phyloP scores from a whole-genome alignment of 2,797 vertebrate species.

The Poecilia picta region DNA sequence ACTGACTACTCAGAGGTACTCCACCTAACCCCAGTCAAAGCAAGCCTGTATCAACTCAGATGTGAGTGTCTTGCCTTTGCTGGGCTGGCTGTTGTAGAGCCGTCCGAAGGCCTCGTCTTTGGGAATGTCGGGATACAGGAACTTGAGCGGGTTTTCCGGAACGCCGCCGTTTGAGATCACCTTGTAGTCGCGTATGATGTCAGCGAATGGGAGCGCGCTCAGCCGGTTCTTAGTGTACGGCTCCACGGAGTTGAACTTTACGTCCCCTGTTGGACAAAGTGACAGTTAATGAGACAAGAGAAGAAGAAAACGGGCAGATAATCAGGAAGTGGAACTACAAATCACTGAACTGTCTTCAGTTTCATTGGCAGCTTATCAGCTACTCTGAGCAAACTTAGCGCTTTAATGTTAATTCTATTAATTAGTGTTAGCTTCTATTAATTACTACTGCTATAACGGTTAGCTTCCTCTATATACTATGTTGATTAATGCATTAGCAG shows the following conservation, averaged over 20 bases:
- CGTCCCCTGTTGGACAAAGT: slow-evolving; percentile 81
- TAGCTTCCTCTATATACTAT: too few relatives aligned
- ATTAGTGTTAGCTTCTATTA: too few relatives aligned
- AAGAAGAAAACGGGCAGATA: not conserved
- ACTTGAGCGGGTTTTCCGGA: slow-evolving; percentile 94
- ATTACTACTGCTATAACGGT: too few relatives aligned
- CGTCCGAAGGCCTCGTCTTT: slow-evolving; percentile 96
- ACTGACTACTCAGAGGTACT: not conserved
- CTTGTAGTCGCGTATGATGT: slow-evolving; percentile 96
- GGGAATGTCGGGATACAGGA: slow-evolving; percentile 93
- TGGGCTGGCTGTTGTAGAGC: slow-evolving; percentile 94
- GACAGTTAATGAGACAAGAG: not conserved
- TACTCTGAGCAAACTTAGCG: not conserved
- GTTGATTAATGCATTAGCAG: too few relatives aligned
- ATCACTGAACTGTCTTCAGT: not conserved
- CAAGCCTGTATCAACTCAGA: not conserved
- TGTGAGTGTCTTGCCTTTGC: slow-evolving; percentile 81
- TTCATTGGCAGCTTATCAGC: not conserved
- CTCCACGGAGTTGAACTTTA: slow-evolving; percentile 94
- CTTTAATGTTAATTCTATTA: too few relatives aligned
- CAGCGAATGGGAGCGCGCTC: slow-evolving; percentile 90
- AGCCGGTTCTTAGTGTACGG: slow-evolving; percentile 95
- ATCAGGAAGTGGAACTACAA: not conserved
- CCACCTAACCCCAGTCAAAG: not conserved
- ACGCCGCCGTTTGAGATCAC: slow-evolving; percentile 93